Evolutionary conservation across 2,113 vertebrate genomes (phyloP).

Genomic region (Hyaena hyaena): DNA sequence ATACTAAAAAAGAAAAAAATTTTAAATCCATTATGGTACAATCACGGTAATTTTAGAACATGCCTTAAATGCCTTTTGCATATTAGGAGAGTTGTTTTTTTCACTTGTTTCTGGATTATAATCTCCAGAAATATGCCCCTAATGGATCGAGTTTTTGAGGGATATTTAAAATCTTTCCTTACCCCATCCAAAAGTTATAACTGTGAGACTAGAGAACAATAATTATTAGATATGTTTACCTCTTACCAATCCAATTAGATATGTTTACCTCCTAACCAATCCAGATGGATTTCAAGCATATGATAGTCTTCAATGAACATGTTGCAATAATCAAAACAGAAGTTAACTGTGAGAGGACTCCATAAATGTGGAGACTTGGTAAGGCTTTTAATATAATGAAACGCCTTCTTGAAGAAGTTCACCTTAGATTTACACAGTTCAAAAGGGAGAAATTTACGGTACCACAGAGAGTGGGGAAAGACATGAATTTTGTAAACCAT

Average conservation of each 20-base stretch:
- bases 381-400: background rate
- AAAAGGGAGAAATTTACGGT: background rate
- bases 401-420: background rate
- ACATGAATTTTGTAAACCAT: background rate
- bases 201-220: background rate
- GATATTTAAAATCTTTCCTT: constrained; percentile 22
- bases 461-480: background rate
- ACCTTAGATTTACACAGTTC: background rate
- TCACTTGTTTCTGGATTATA: background rate
- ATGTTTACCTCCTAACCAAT: constrained; percentile 6
- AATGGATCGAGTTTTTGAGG: background rate
- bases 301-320: background rate
- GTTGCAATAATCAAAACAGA: background rate
- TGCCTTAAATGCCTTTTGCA: background rate
- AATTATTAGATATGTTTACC: background rate
- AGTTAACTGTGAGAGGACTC: background rate
- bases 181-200: background rate
- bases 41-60: constrained; percentile 25
- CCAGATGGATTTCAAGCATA: background rate
- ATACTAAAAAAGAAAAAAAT: too few relatives aligned
- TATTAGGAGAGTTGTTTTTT: background rate
- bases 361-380: background rate
- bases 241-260: constrained; percentile 27
- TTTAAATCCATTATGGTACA: background rate
- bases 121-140: constrained; percentile 11